Base-by-base conservation (phyloP, 1,140 invertebrate species). In the Trichogramma pretiosum region DNA sequence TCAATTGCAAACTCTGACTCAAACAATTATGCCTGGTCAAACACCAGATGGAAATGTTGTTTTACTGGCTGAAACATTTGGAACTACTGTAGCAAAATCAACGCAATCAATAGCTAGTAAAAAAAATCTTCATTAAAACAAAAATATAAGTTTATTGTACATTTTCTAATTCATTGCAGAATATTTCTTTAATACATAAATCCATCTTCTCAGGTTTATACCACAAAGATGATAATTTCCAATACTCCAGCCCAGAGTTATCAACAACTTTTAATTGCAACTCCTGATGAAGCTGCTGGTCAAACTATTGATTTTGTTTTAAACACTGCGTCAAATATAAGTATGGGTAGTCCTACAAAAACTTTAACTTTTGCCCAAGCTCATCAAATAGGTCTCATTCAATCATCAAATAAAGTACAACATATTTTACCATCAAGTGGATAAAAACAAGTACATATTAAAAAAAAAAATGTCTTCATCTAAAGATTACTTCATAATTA, bases 331-430 rank as follows among this genome's bases (percentile, higher is more conserved):
- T 48, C 60, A 5, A 61, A 33, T 57, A 61, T 63, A 23, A 50
- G 47, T 28, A 56, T 70, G 23, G 56, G 65, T 36, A 74, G 67
- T 52, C 76, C 80, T 10, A 76, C 78, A 30, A 87, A 85, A 74
- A 76, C 82, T 11, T 79, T 85, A 36, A 84, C 80, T 9, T 67
- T 84, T 36, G 77, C 78, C 47, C 81, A 84, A 62, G 80, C 80
- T 13, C 78, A 81, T 56, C 78, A 82, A 65, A 78, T 82, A 75
- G 80, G 80, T 24, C 61, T 82, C 38, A 49, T 82, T 11, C n/a
- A n/a, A n/a, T 64, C 76, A 19, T 60, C 72, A 23, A 66, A 69
- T 17, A 77, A 74, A 66, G 67, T 73, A 35, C 75, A 67, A 64
- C 72, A 78, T 49, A 70, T 76, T 50, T 56, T 81, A 57, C 63